Evolutionary conservation across 2,888 invertebrate genomes (phyloP), one percentile per base, ranked within the genome.

Genomic region (Microctonus hyperodae): DNA sequence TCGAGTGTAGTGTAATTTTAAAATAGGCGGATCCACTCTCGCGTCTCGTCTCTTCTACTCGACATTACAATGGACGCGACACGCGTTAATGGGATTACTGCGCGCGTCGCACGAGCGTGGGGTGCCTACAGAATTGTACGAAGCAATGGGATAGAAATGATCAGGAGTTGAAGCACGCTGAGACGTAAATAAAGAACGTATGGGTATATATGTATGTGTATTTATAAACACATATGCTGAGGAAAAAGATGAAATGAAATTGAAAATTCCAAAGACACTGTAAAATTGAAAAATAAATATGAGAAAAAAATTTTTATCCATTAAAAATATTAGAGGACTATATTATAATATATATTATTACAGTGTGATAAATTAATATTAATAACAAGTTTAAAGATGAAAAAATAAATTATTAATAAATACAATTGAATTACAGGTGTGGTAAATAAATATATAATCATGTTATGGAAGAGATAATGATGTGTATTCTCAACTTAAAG

Each of bases 51-150:
- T 66, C 73, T 74, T 72, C 64, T 73, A 16, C 72, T 68, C 72
- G 73, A 73, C 73, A 76, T 73, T 75, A 77, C 75, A 74, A 73
- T 73, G 70, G 69, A 72, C 56, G 70, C 74, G 78, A 76, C 78
- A 79, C 77, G 78, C 76, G 78, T 77, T 79, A 79, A 79, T 78
- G 76, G 77, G 79, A 79, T 79, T 79, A 79, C 73, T 70, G 60
- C 56, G 48, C 48, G 64, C 51, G 51, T 31, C 35, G 35, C 60
- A 53, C 40, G 56, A 61, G 61, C 61, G 48, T 61, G 61, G 66
- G 63, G 63, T 68, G 67, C 62, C 64, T 50, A 65, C 63, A 28
- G 51, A 58, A 66, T 64, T 61, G 66, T 66, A 58, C 40, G 25
- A n/a, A 50, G 55, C 57, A 40, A 66, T 53, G 28, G 13, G 35